phyloP scores from a whole-genome alignment of 1,140 invertebrate genomes.

The Rhyzopertha dominica region DNA sequence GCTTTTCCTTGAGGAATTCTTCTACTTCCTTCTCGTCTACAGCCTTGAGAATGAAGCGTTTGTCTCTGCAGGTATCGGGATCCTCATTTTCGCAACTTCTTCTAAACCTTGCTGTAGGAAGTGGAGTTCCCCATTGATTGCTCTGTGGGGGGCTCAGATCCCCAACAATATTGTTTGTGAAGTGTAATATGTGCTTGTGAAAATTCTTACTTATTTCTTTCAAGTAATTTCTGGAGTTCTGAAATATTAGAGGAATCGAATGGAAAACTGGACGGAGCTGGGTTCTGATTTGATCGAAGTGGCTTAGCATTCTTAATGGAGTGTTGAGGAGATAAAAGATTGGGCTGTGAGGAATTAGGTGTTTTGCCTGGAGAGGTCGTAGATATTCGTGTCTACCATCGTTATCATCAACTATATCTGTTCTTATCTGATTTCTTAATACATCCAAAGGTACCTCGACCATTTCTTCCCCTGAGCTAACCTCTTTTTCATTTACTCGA shows the following conservation, averaged over 20 bases:
- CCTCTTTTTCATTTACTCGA: no score
- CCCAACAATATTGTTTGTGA: constrained; percentile 18
- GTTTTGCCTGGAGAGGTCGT: constrained; percentile 9
- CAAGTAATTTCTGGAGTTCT: constrained; percentile 17
- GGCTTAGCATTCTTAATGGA: constrained; percentile 16
- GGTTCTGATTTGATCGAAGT: constrained; percentile 19
- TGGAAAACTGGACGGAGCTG: constrained; percentile 20
- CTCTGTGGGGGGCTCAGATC: constrained; percentile 10
- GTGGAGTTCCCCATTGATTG: no score
- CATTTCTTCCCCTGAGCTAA: no score
- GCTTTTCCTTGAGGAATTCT: constrained; percentile 23
- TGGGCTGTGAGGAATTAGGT: constrained; percentile 20
- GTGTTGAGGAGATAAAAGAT: constrained; percentile 20
- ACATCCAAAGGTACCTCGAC: no score
- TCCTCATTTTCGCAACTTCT: constrained; percentile 5
- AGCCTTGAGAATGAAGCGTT: constrained; percentile 28
- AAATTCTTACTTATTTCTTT: constrained; percentile 19
- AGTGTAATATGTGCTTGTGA: constrained; percentile 11
- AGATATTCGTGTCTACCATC: neutral
- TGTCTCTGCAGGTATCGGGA: constrained; percentile 16
- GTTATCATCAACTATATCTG: neutral
- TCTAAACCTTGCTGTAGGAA: no score
- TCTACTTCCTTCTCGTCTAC: constrained; percentile 29
- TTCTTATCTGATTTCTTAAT: no score
- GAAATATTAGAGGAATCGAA: constrained; percentile 16